phyloP scores from a whole-genome alignment of 2,888 invertebrate genomes.

The Minunthozetes semirufus region DNA sequence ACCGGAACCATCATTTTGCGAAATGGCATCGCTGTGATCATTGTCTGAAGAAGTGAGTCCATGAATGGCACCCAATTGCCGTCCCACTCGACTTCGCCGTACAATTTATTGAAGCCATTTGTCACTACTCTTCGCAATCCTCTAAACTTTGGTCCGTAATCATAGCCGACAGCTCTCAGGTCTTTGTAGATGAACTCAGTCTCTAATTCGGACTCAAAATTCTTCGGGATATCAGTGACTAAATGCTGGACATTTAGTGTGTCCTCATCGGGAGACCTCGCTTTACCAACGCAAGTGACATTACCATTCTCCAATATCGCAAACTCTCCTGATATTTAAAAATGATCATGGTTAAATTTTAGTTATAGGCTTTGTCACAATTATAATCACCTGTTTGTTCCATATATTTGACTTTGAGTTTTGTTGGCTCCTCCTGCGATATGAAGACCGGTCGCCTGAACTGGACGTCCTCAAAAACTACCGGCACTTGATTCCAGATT shows the following conservation, averaged over 20 bases:
- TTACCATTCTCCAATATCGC: slow-evolving; percentile 48
- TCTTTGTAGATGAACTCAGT: slow-evolving; percentile 65
- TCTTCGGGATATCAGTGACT: too few species aligned
- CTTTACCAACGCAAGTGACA: slow-evolving; percentile 66
- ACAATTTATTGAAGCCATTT: slow-evolving; percentile 57
- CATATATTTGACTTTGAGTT: slow-evolving; percentile 43
- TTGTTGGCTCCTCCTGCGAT: neutral
- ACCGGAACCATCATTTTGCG: slow-evolving; percentile 23
- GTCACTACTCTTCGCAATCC: slow-evolving; percentile 62
- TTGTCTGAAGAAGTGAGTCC: slow-evolving; percentile 27
- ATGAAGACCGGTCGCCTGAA: slow-evolving; percentile 30
- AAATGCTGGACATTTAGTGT: too few species aligned
- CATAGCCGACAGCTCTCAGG: slow-evolving; percentile 73
- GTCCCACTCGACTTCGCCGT: slow-evolving; percentile 34
- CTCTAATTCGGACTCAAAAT: too few species aligned
- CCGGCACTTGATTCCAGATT: slow-evolving; percentile 68
- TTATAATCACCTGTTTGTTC: slow-evolving; percentile 57
- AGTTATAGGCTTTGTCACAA: too few species aligned
- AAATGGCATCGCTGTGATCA: neutral
- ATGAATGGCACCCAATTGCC: slow-evolving; percentile 36
- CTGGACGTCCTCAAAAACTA: slow-evolving; percentile 75
- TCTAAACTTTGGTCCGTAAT: slow-evolving; percentile 71
- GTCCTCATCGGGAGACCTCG: slow-evolving; percentile 58
- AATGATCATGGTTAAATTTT: too few species aligned
- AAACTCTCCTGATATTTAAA: slow-evolving; percentile 47